Percentiles rank a stretch among this genome's conserved stretches.
Conservation (phyloP, 2,888 invertebrate species). For the Antitype chi region DNA sequence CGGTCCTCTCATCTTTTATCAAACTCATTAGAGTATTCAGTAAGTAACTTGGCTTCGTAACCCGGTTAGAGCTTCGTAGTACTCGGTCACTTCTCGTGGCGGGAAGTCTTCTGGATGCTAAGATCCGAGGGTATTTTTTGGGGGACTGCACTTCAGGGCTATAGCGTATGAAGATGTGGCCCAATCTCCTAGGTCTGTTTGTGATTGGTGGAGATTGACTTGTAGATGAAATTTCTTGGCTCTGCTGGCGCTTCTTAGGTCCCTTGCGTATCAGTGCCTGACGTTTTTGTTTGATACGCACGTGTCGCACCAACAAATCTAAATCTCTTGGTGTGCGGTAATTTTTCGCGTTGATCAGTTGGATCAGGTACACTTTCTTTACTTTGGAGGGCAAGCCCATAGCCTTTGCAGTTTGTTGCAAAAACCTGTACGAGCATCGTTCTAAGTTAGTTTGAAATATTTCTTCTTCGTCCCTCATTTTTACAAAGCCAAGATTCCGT, state of each 20-base stretch:
- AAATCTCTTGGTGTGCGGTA: conserved; percentile 71
- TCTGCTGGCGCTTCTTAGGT: conserved; percentile 66
- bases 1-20: conserved; percentile 42
- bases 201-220: conserved; percentile 77
- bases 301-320: conserved; percentile 71
- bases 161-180: conserved; percentile 61
- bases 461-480: conserved; percentile 62
- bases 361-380: conserved; percentile 83
- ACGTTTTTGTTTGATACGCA: conserved; percentile 75
- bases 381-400: conserved; percentile 83
- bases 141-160: conserved; percentile 66
- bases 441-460: conserved; percentile 69
- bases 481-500: conserved; percentile 23
- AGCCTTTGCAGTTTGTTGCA: conserved; percentile 82
- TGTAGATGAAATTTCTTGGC: conserved; percentile 76
- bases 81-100: conserved; percentile 68
- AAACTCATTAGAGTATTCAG: conserved; percentile 54
- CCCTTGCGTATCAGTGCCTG: conserved; percentile 63
- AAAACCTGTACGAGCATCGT: conserved; percentile 76
- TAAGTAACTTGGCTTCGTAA: conserved; percentile 56
- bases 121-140: conserved; percentile 28
- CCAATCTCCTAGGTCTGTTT: conserved; percentile 72
- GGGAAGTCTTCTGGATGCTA: conserved; percentile 17
- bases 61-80: conserved; percentile 74
- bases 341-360: conserved; percentile 81